Evolutionary conservation across 2,113 vertebrate genomes (phyloP), one percentile per base, ranked within the genome.

Genomic region (Cichladusa arquata): DNA sequence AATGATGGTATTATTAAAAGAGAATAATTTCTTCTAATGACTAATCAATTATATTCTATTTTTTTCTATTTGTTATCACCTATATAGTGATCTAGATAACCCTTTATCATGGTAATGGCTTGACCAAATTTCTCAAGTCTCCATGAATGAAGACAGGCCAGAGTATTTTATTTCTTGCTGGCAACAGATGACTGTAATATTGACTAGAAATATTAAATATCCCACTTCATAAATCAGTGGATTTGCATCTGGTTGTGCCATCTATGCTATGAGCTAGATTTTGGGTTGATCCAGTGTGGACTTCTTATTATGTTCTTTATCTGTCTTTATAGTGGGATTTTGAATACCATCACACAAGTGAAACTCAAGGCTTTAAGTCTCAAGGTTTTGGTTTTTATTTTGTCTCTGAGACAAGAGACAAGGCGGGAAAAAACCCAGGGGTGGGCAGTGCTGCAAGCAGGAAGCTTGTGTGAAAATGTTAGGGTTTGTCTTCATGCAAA

Each of bases 401-500:
- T 92, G 8, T 25, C 12, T 60, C 72, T 71, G 56, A 81, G 38
- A 83, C 25, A 65, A 82, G 14, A 62, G 7, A 65, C 8, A 65
- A 66, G 13, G 4, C 0, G 10, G 2, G 19, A 29, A n/a, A 56
- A 25, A 13, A 11, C 7, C 5, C 20, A 47, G 19, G 0, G 1
- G 1, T 8, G 14, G 5, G 6, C 3, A 76, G 58, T 65, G 24
- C 14, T 65, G 50, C 86, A 86, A 72, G 20, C 5, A 66, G 34
- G 18, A 69, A 61, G 65, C 16, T 47, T 40, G 2, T 48, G 5
- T 51, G 45, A 66, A 88, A 88, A 53, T 25, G 5, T 53, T 53
- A 64, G 31, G 28, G 8, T 15, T 82, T 77, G 6, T 62, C 42
- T 85, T 88, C 19, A 45, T 15, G 18, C 13, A 42, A 24, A 77